These are phyloP conservation scores for Nesogale talazaci DNA, from an alignment of 2,113 vertebrate species.

Conservation along the genomic window DNA sequence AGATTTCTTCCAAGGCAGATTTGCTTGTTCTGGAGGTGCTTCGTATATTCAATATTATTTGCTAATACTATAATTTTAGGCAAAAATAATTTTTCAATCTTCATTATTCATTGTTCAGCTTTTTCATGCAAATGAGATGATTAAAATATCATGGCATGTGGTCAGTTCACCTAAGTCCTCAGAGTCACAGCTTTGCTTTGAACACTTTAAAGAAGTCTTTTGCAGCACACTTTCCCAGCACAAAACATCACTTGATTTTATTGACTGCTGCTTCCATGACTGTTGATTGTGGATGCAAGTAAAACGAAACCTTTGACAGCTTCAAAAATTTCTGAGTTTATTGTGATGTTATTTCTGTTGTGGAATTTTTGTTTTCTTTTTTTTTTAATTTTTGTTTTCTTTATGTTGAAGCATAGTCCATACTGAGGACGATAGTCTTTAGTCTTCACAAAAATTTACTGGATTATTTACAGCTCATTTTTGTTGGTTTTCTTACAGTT, in stretches of 20 bases:
- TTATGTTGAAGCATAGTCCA: no score
- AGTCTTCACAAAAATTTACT: no score
- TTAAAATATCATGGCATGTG: not conserved
- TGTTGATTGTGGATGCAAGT: not conserved
- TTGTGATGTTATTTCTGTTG: no score
- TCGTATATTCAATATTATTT: no score
- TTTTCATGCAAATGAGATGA: not conserved
- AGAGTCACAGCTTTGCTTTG: not conserved
- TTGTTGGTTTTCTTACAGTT: no score
- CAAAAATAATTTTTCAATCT: not conserved
- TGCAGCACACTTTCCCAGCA: not conserved
- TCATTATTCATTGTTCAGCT: not conserved
- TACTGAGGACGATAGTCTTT: no score
- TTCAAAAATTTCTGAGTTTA: no score
- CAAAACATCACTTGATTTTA: not conserved
- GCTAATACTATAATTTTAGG: not conserved
- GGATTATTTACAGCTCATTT: no score
- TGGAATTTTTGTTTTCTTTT: no score
- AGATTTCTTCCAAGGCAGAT: not conserved
- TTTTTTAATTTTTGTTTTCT: no score
- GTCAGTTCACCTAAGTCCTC: not conserved
- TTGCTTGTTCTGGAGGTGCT: not conserved
- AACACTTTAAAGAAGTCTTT: not conserved
- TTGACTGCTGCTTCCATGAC: not conserved
- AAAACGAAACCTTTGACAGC: not conserved